Evolutionary conservation across 2,888 invertebrate species (phyloP).

Genomic region (Lasioglossum pauxillum): DNA sequence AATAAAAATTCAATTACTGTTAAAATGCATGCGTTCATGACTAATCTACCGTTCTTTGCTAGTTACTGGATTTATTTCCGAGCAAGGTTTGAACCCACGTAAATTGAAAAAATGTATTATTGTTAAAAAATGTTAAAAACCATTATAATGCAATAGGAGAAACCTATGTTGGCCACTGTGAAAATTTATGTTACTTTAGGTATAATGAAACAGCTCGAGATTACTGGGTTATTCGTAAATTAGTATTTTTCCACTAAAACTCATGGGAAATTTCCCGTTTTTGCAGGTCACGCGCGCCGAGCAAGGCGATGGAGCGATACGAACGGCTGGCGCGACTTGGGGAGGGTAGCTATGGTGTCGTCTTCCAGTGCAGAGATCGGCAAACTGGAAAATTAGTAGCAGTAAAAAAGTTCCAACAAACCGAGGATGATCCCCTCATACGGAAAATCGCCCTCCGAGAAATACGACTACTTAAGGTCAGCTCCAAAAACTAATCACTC

Average conservation of each 20-base stretch:
- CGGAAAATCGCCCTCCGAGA: constrained; percentile 98
- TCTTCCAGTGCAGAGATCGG: constrained; percentile 97
- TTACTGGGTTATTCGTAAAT: neutral
- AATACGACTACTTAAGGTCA: constrained; percentile 96
- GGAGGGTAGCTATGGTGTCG: constrained; percentile 98
- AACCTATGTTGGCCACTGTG: neutral
- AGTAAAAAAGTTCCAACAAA: constrained; percentile 98
- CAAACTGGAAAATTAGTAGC: constrained; percentile 98
- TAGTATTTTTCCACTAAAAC: neutral
- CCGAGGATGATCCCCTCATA: constrained; percentile 98
- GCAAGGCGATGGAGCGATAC: constrained; percentile 96
- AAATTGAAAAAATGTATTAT: neutral
- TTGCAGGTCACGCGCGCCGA: constrained; percentile 92
- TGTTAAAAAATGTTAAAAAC: neutral
- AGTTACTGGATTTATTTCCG: neutral
- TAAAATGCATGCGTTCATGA: neutral
- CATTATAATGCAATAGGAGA: neutral
- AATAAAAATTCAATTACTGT: neutral
- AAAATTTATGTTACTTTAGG: neutral
- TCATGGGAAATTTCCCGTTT: constrained; percentile 27
- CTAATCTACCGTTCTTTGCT: neutral
- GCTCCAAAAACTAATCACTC: constrained; percentile 5
- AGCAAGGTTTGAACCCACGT: neutral
- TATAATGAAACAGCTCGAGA: neutral
- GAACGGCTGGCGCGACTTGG: constrained; percentile 97